These are phyloP conservation scores for Lophotis ruficrista DNA, from an alignment of 2,113 vertebrate species.

Conservation along the genomic window DNA sequence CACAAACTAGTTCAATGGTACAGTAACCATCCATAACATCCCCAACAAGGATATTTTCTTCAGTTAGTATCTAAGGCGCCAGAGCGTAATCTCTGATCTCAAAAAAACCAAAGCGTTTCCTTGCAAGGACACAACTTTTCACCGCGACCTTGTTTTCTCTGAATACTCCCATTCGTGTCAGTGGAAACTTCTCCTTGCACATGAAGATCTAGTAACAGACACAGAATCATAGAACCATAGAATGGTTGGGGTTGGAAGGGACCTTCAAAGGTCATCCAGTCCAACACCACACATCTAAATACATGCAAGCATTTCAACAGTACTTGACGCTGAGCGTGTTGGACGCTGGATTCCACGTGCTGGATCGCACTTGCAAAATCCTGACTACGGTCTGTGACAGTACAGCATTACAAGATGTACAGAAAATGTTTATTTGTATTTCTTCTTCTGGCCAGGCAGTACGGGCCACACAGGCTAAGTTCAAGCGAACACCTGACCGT, in stretches of 20 bases:
- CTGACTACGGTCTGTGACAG: neutral
- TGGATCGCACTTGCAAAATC: neutral
- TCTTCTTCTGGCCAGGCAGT: neutral
- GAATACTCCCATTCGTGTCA: neutral
- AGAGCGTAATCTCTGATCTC: neutral
- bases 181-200: neutral
- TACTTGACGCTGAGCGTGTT: neutral
- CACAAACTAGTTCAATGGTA: neutral
- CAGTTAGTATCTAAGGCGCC: neutral
- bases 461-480: neutral
- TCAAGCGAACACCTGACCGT: neutral
- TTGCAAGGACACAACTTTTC: neutral
- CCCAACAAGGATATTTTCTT: neutral
- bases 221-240: too few relatives aligned
- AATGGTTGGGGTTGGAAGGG: too few relatives aligned
- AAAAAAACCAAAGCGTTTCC: neutral
- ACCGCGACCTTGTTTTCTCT: neutral
- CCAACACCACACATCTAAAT: neutral
- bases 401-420: neutral
- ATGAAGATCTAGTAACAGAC: neutral
- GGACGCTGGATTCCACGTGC: fast-evolving
- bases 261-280: too few relatives aligned
- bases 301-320: neutral
- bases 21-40: neutral
- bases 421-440: neutral